Conservation (phyloP, 2,888 invertebrate genomes). For the Pasiphila rectangulata region DNA sequence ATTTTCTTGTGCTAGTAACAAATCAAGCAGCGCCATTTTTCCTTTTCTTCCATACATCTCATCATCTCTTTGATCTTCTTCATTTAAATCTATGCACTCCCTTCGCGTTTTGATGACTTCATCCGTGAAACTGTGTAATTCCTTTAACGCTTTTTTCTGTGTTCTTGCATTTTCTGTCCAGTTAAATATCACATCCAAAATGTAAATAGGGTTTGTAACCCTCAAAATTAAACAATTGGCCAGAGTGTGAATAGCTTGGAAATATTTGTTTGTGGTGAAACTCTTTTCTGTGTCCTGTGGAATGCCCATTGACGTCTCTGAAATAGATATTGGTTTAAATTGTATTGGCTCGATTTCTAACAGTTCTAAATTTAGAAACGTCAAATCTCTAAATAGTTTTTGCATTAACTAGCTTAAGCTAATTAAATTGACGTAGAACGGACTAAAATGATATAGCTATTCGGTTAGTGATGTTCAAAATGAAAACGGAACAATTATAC, state of each 20-base stretch:
- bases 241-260: neutral
- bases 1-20: slow-evolving; percentile 44
- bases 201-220: neutral
- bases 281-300: neutral
- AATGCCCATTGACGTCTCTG: neutral
- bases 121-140: neutral
- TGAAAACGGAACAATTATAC: too few species aligned
- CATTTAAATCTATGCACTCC: neutral
- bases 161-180: neutral
- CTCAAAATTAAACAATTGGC: neutral
- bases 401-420: too few species aligned
- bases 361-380: too few species aligned
- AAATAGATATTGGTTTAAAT: too few species aligned
- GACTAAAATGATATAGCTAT: too few species aligned
- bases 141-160: neutral
- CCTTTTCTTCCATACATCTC: neutral
- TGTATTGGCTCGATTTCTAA: too few species aligned
- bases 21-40: neutral
- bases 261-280: neutral
- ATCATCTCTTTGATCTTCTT: neutral
- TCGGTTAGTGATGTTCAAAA: too few species aligned
- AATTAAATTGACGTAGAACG: too few species aligned
- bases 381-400: too few species aligned
- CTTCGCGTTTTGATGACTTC: neutral
- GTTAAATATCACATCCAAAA: neutral